phyloP scores from a whole-genome alignment of 2,113 vertebrate genomes.

The Perccottus glenii region DNA sequence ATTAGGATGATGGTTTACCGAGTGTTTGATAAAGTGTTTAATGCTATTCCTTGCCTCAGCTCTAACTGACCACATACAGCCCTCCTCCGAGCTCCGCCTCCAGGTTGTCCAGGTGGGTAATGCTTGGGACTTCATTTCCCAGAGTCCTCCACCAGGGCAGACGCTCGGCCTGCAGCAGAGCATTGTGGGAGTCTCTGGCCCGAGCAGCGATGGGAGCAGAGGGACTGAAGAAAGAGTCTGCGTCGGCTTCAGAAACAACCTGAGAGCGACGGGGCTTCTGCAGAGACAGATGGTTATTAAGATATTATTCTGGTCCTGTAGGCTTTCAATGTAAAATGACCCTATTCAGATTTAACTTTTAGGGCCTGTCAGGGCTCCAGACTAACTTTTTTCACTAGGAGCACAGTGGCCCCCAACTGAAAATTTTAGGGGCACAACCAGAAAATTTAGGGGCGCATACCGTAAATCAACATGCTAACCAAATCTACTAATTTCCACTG shows the following conservation, averaged over 20 bases:
- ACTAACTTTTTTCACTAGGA: too few species aligned
- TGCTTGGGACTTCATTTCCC: conserved; percentile 62
- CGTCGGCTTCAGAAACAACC: conserved; percentile 73
- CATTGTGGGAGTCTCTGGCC: conserved; percentile 85
- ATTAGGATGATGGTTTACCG: too few species aligned
- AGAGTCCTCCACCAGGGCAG: conserved; percentile 94
- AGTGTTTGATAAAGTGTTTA: too few species aligned
- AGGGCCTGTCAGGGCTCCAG: too few species aligned
- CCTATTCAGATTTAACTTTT: too few species aligned
- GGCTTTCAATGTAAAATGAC: not conserved
- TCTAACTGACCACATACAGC: conserved; percentile 75
- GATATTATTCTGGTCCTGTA: not conserved
- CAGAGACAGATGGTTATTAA: not conserved
- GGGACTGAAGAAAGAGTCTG: conserved; percentile 83
- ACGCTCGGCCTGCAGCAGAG: conserved; percentile 77
- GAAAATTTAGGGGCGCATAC: too few species aligned
- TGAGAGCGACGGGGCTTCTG: conserved; percentile 87
- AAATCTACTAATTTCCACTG: too few species aligned
- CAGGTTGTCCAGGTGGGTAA: conserved; percentile 70
- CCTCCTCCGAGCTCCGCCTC: conserved; percentile 79
- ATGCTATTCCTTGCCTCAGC: too few species aligned
- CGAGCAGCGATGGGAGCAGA: conserved; percentile 83
- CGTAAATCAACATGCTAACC: too few species aligned
- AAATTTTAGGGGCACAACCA: too few species aligned
- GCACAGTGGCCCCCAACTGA: too few species aligned